A percentile compares a stretch with the other conserved stretches of the same genome.
phyloP scores from a whole-genome alignment of 2,888 invertebrate species.

The Mythimna loreyi region DNA sequence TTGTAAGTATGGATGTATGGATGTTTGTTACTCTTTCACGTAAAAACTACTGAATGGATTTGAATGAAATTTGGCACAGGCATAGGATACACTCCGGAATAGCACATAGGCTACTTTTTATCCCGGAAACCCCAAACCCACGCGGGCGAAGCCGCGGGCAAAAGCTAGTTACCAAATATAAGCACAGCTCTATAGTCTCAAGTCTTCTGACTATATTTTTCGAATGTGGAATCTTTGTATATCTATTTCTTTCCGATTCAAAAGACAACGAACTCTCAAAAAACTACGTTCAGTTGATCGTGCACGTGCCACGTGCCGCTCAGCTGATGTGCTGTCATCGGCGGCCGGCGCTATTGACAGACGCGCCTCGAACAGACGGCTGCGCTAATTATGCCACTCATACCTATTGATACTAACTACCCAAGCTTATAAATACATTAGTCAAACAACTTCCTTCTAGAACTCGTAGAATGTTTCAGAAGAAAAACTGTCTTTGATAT shows the following conservation, averaged over 20 bases:
- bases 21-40: no score
- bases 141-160: no score
- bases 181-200: no score
- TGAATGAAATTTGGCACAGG: no score
- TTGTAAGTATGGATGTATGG: no score
- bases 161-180: no score
- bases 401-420: conserved; percentile 45
- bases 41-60: no score
- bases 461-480: not conserved
- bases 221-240: no score
- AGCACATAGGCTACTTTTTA: no score
- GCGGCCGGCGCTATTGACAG: conserved; percentile 46
- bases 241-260: not conserved
- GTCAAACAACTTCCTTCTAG: conserved; percentile 7
- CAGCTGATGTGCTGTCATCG: conserved; percentile 62
- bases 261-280: not conserved
- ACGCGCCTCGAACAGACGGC: conserved; percentile 18
- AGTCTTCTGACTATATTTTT: no score
- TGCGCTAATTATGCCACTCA: conserved; percentile 58
- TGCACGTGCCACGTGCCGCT: conserved; percentile 16
- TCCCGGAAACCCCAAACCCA: no score
- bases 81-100: no score
- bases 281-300: conserved; percentile 10
- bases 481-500: not conserved
- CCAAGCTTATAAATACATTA: conserved; percentile 46